Percentiles rank a stretch among this genome's conserved stretches.
Evolutionary conservation across 2,888 invertebrate genomes (phyloP).

Genomic region (Parnassius mnemosyne): DNA sequence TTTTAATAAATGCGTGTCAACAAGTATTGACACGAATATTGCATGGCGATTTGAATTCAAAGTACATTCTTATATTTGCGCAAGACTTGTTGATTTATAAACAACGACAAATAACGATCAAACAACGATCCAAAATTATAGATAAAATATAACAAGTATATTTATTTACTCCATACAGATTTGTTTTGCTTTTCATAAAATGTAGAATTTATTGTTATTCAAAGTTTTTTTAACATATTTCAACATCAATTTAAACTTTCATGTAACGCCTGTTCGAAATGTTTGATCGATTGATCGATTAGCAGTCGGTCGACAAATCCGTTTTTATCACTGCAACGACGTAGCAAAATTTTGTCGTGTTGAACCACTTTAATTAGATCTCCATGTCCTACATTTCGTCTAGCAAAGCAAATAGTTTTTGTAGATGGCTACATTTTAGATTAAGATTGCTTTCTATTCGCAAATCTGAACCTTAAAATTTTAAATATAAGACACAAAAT

Average conservation of each 20-base stretch:
- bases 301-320: slow-evolving; percentile 55
- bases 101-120: too few relatives aligned
- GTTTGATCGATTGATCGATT: slow-evolving; percentile 64
- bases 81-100: too few relatives aligned
- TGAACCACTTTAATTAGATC: slow-evolving; percentile 22
- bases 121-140: too few relatives aligned
- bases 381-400: slow-evolving; percentile 5
- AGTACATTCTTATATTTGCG: too few relatives aligned
- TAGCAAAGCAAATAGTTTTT: slow-evolving; percentile 32
- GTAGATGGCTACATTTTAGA: slow-evolving; percentile 22
- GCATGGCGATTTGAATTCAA: too few relatives aligned
- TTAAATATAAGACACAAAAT: slow-evolving; percentile 11
- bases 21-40: too few relatives aligned
- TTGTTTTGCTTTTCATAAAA: too few relatives aligned
- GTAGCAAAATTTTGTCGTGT: slow-evolving; percentile 31
- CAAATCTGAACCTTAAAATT: neutral
- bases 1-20: too few relatives aligned
- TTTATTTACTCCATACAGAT: too few relatives aligned
- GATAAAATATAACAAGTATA: too few relatives aligned
- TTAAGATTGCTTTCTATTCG: neutral
- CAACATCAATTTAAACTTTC: slow-evolving; percentile 32
- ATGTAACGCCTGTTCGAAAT: slow-evolving; percentile 35
- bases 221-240: neutral
- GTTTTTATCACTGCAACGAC: slow-evolving; percentile 37
- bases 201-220: too few relatives aligned